These are phyloP conservation scores for Caradrina kadenii DNA, from an alignment of 2,888 invertebrate species.

Conservation along the genomic window DNA sequence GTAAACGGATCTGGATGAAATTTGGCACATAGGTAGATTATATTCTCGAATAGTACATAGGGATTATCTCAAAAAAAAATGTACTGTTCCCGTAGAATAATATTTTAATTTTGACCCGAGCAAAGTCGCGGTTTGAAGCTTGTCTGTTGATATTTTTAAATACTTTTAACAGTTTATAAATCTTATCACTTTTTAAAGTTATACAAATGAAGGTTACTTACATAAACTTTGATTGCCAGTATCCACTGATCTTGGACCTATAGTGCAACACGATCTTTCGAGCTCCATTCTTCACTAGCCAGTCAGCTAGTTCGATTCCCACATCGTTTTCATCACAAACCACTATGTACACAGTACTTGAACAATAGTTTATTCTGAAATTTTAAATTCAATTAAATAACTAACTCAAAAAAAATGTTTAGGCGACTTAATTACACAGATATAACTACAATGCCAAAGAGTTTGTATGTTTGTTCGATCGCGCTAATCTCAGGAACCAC, in stretches of 20 bases:
- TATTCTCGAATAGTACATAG: no score
- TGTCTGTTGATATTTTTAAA: background rate
- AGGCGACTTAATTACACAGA: no score
- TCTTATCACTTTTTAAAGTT: background rate
- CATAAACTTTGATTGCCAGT: conserved; percentile 70
- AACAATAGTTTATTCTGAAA: conserved; percentile 69
- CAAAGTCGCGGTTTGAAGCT: no score
- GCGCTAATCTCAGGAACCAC: no score
- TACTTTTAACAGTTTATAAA: background rate
- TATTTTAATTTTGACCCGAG: no score
- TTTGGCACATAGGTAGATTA: no score
- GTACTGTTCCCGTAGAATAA: no score
- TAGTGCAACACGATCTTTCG: conserved; percentile 70
- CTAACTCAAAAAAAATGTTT: no score
- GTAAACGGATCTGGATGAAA: no score
- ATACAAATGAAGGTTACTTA: conserved; percentile 59
- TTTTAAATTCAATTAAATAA: background rate
- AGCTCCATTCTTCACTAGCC: conserved; percentile 71
- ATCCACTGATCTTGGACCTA: conserved; percentile 69
- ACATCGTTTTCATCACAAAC: conserved; percentile 70
- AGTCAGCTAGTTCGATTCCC: conserved; percentile 72
- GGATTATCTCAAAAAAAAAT: no score
- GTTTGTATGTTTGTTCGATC: no score
- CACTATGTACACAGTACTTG: conserved; percentile 69
- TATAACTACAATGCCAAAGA: no score